Percentiles rank a stretch among this genome's conserved stretches.
phyloP scores from a whole-genome alignment of 2,113 vertebrate genomes.

The Ploceus nigricollis region DNA sequence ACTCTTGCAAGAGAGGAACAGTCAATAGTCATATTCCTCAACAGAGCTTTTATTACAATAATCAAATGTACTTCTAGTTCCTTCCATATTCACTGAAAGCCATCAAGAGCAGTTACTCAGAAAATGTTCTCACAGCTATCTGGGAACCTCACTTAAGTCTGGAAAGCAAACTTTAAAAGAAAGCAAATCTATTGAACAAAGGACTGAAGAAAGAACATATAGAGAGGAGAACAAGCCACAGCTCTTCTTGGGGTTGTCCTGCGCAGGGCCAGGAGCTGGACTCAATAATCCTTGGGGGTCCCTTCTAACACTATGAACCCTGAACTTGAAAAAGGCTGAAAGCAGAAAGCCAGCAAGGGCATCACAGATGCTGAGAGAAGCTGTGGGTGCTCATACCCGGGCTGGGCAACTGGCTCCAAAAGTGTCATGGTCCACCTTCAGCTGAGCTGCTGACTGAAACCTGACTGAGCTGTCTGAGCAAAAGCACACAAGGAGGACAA shows the following conservation, averaged over 20 bases:
- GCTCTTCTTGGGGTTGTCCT: neutral
- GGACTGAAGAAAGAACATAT: neutral
- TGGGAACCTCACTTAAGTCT: neutral
- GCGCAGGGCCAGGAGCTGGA: neutral
- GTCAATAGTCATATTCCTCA: neutral
- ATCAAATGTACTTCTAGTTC: neutral
- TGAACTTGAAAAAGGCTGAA: neutral
- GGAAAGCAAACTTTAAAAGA: neutral
- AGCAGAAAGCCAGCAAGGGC: neutral
- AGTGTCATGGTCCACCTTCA: neutral
- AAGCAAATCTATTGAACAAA: neutral
- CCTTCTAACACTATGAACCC: neutral
- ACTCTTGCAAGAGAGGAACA: neutral
- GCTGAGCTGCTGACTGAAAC: neutral
- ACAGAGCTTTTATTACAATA: neutral
- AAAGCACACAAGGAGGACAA: rapidly evolving
- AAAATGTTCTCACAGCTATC: neutral
- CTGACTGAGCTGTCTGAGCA: neutral
- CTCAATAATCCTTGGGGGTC: neutral
- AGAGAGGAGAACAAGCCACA: neutral
- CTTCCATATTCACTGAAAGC: neutral
- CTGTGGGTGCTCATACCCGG: rapidly evolving
- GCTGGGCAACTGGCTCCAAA: neutral
- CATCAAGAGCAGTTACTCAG: neutral
- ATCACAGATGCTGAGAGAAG: neutral